phyloP scores from a whole-genome alignment of 2,888 invertebrate genomes.

The Stenodera caucasica region DNA sequence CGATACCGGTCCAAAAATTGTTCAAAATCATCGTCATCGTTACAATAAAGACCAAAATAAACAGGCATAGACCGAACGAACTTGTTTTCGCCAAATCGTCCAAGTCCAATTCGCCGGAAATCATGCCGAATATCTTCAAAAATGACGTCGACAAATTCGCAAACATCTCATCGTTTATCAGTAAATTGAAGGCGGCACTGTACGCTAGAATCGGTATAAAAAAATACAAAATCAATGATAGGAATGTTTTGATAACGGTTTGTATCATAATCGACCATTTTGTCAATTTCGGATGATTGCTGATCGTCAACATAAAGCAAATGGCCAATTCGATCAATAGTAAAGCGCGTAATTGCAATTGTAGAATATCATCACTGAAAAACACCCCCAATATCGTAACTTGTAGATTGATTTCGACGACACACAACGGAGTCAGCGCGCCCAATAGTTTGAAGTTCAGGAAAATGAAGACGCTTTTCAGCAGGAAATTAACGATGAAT shows the following conservation, averaged over 20 bases:
- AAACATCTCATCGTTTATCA: not conserved
- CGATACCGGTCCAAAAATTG: constrained; percentile 23
- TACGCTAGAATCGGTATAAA: constrained; percentile 17
- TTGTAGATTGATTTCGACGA: no score
- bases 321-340: constrained; percentile 17
- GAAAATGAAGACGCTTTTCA: constrained; percentile 10
- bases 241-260: constrained; percentile 22
- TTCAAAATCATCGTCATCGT: constrained; percentile 16
- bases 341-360: constrained; percentile 17
- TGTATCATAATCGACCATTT: constrained; percentile 26
- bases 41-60: constrained; percentile 17
- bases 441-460: not conserved
- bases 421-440: no score
- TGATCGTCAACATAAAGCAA: constrained; percentile 14
- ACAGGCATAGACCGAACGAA: constrained; percentile 6
- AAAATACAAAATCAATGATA: constrained; percentile 15
- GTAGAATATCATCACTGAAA: not conserved
- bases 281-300: constrained; percentile 23
- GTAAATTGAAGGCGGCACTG: constrained; percentile 17
- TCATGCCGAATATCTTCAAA: constrained; percentile 17
- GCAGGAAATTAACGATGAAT: constrained; percentile 5
- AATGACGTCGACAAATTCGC: constrained; percentile 7
- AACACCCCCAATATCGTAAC: constrained; percentile 11
- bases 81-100: constrained; percentile 1
- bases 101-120: constrained; percentile 12